Percentiles rank a stretch among this genome's conserved stretches.
Evolutionary conservation across 2,113 vertebrate genomes (phyloP).

Genomic region (Prionailurus viverrinus): DNA sequence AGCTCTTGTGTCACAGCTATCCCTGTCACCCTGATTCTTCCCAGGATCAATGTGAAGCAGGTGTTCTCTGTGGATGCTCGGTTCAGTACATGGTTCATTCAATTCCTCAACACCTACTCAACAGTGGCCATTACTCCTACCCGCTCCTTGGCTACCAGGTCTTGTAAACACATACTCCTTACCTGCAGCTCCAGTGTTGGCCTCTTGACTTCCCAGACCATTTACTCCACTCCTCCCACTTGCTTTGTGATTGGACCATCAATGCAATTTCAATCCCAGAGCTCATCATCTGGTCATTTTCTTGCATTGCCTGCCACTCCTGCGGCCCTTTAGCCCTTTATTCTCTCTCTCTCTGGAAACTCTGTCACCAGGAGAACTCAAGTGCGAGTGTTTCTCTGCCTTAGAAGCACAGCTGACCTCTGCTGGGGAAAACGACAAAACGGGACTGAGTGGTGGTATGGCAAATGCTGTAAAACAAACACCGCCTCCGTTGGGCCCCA

Average conservation of each 20-base stretch:
- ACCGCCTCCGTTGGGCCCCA: not conserved
- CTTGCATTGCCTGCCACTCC: not conserved
- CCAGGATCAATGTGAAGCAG: not conserved
- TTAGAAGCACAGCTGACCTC: not conserved
- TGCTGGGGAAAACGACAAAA: not conserved
- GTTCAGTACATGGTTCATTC: fast-evolving
- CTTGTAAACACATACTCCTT: not conserved
- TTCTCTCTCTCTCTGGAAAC: not conserved
- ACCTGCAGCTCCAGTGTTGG: not conserved
- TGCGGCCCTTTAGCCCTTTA: not conserved
- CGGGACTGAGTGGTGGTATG: too few relatives aligned
- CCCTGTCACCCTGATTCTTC: not conserved
- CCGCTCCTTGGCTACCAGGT: too few relatives aligned
- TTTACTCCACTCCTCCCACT: not conserved
- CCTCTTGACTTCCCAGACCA: not conserved
- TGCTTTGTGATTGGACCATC: not conserved
- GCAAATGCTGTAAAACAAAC: not conserved
- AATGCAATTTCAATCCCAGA: too few relatives aligned
- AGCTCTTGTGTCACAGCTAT: not conserved
- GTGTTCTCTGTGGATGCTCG: not conserved
- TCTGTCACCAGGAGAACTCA: not conserved
- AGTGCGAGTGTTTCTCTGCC: not conserved
- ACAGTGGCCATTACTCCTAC: not conserved
- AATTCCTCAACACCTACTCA: not conserved
- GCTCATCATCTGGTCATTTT: not conserved